Evolutionary conservation across 2,888 invertebrate genomes (phyloP), one percentile per base, ranked within the genome.

Genomic region (Drosophila neutralis): DNA sequence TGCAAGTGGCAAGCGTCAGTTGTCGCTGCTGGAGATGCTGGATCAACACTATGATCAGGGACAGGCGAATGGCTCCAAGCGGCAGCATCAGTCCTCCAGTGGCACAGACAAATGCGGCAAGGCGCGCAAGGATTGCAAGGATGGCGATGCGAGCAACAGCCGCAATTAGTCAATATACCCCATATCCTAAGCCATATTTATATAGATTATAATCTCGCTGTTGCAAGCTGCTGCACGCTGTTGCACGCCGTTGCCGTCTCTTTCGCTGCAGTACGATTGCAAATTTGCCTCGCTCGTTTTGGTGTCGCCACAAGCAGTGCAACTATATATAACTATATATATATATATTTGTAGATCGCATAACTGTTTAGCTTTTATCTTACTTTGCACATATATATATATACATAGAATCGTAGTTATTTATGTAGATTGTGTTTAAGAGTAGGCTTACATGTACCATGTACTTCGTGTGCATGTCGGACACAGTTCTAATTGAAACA

Each of bases 21-120:
- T 88, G 64, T 82, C 91, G 1, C 77, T 93, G 24, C 74, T 93
- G 45, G 93, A 93, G 52, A 92, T 93, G 93, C 83, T 93, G 45
- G 93, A 93, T 69, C 80, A 83, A 2, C 90, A 90, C 61, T 92
- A 92, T 57, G 89, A 88, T 4, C 80, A 88, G 48, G 90, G 86
- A 2, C 82, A 82, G 56, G 45, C 72, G 18, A 78, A 76, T 11
- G 80, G 76, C 69, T 90, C 63, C 24, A 81, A 45, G 54, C 78
- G 59, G 4, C 72, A 64, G 61, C 66, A 69, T 66, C 59, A 67
- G 58, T 56, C 79, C 1, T 45, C 68, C 15, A 36, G 27, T 36
- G 53, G 38, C 10, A 15, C 24, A 57, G 83, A 64, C 38, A 80
- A 70, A 67, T 63, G 42, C 59, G 68, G 54, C 18, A 83, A 88